phyloP scores from a whole-genome alignment of 2,797 vertebrate species.

The Dendrocincla fuliginosa region DNA sequence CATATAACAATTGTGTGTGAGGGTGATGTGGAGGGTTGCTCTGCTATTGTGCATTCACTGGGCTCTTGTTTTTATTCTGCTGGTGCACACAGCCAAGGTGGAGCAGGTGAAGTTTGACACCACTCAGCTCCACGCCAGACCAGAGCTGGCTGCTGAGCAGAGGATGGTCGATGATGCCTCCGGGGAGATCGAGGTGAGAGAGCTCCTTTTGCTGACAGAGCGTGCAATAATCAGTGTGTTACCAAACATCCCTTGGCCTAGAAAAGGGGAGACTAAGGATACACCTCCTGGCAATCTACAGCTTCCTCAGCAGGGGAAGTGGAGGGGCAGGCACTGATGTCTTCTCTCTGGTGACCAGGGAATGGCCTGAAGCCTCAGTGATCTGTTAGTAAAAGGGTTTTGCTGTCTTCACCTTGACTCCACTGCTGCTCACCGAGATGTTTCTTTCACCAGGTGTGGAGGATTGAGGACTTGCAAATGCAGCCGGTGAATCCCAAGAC shows the following conservation, averaged over 20 bases:
- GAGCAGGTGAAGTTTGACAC: constrained; percentile 89
- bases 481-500: constrained; percentile 81
- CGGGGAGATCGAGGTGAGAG: constrained; percentile 83
- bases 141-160: constrained; percentile 87
- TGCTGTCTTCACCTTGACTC: background rate
- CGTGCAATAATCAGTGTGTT: background rate
- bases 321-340: background rate
- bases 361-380: background rate
- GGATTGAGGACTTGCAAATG: constrained; percentile 85
- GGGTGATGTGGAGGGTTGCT: background rate
- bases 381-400: background rate
- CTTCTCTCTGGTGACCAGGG: background rate
- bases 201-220: background rate
- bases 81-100: constrained; percentile 81
- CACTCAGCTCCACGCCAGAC: constrained; percentile 85
- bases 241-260: background rate
- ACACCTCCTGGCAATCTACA: background rate
- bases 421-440: background rate
- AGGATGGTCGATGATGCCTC: constrained; percentile 91
- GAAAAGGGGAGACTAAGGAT: background rate
- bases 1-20: accelerated
- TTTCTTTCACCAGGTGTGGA: constrained; percentile 82
- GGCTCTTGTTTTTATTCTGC: background rate
- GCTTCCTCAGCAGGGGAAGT: accelerated
- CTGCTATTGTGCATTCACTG: background rate